A percentile compares a stretch with the other conserved stretches of the same genome.
These are phyloP conservation scores for Zaprionus ghesquierei DNA, from an alignment of 1,140 invertebrate species.

Conservation along the genomic window DNA sequence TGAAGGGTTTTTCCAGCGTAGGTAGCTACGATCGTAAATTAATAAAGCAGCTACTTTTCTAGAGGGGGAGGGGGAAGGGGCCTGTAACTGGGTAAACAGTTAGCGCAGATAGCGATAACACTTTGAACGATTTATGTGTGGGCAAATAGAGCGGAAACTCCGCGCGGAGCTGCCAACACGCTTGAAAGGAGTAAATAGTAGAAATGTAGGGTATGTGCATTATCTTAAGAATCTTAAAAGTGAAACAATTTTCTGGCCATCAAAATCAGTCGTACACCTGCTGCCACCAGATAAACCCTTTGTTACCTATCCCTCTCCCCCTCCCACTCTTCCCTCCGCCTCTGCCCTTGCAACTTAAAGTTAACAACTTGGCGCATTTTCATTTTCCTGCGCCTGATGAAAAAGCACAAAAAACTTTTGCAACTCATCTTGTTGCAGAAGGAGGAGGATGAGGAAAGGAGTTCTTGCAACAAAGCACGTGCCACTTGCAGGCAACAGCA, in stretches of 20 bases:
- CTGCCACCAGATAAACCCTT: background rate
- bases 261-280: constrained; percentile 45
- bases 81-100: constrained; percentile 44
- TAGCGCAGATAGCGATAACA: constrained; percentile 51
- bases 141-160: constrained; percentile 36
- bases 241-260: too few species aligned
- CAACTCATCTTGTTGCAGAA: constrained; percentile 23
- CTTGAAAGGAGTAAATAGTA: too few species aligned
- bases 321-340: constrained; percentile 8
- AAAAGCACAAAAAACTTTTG: constrained; percentile 65
- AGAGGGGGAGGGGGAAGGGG: constrained; percentile 18
- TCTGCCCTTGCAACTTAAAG: constrained; percentile 36
- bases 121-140: constrained; percentile 72
- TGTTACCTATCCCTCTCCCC: background rate
- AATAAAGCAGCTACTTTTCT: background rate
- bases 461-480: constrained; percentile 42
- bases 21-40: constrained; percentile 35
- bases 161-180: background rate
- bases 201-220: too few species aligned
- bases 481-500: constrained; percentile 49
- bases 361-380: constrained; percentile 68
- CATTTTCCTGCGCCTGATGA: constrained; percentile 59
- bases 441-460: background rate
- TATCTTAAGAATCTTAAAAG: too few species aligned
- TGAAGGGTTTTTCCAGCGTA: constrained; percentile 67